Base-by-base conservation (phyloP, 2,797 vertebrate genomes). In the Phylloscopus collybita region DNA sequence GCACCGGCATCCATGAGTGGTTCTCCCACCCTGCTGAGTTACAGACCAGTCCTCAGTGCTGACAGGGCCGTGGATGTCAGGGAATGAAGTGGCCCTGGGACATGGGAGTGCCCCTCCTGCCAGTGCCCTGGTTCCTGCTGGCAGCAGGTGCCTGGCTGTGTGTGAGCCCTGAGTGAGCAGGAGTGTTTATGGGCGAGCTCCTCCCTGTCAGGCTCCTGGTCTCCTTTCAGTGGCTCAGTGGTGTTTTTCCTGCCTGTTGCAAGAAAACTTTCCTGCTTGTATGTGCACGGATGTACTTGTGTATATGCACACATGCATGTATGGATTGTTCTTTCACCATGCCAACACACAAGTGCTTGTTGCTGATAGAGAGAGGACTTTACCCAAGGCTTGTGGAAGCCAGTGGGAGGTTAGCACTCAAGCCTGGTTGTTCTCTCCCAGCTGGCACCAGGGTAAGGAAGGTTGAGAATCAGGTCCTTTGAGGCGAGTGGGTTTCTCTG, bases 1-100 rank as follows among this genome's bases (percentile, higher is more conserved):
- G 17, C 0, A 0, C 12, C 12, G 15, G 61, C 65, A 17, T n/a
- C 34, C 8, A 42, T 7, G 42, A 45, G 42, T 0, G 1, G 8
- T 23, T 56, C 1, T 3, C 36, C 16, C 0, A 6, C 51, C 72
- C 65, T 59, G 84, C 84, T 54, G 64, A 34, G 65, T 42, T 60
- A 29, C 20, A 64, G 34, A 23, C 11, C 34, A 36, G 22, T 29
- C 54, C 62, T 54, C 90, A 25, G 0, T 19, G 74, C 10, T 16
- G 13, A 6, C 18, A 17, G 49, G 42, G 44, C 47, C 3, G 0
- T 5, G 49, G 29, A 9, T 36, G 18, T 29, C 9, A 65, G 54
- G 54, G 56, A 27, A 4, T 5, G 44, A 32, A 74, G 57, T 29
- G 69, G 78, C 44, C 47, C 3, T 0, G 11, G 69, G 65, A 59